phyloP scores from a whole-genome alignment of 2,888 invertebrate species.

The Clitarchus hookeri region DNA sequence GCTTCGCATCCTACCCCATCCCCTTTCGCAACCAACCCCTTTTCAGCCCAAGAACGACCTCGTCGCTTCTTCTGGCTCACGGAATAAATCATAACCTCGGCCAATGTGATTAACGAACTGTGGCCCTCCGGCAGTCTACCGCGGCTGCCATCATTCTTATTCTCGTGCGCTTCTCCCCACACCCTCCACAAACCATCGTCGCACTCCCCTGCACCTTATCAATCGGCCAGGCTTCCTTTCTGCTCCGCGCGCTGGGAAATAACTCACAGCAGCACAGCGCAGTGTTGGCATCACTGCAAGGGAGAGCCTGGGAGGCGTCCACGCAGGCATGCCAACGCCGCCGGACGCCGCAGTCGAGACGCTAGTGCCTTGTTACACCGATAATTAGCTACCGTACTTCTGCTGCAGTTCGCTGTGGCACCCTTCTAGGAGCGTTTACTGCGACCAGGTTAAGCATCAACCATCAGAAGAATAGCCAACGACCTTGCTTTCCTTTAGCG shows the following conservation, averaged over 20 bases:
- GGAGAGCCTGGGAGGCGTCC: not conserved
- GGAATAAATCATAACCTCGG: conserved; percentile 25
- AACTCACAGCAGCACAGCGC: conserved; percentile 1
- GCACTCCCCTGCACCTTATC: not conserved
- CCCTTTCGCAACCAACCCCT: not conserved
- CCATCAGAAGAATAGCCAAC: too few species aligned
- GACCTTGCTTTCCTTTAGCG: too few species aligned
- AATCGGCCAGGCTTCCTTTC: not conserved
- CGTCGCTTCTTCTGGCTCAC: not conserved
- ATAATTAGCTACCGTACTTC: not conserved
- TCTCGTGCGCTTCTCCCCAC: not conserved
- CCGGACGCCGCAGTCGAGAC: not conserved
- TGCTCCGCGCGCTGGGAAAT: not conserved
- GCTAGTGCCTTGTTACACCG: not conserved
- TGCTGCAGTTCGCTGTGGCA: too few species aligned
- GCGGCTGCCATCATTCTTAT: conserved; percentile 24
- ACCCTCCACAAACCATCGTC: not conserved
- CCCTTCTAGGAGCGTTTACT: too few species aligned
- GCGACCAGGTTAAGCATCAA: too few species aligned
- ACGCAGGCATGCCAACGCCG: conserved; percentile 17
- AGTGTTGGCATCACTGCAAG: not conserved
- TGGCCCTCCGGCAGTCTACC: conserved; percentile 19
- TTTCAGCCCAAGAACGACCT: not conserved
- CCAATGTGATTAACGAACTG: conserved; percentile 28
- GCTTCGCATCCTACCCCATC: not conserved